Evolutionary conservation across 2,888 invertebrate genomes (phyloP), one percentile per base, ranked within the genome.

Genomic region (Drosophila meridiana): DNA sequence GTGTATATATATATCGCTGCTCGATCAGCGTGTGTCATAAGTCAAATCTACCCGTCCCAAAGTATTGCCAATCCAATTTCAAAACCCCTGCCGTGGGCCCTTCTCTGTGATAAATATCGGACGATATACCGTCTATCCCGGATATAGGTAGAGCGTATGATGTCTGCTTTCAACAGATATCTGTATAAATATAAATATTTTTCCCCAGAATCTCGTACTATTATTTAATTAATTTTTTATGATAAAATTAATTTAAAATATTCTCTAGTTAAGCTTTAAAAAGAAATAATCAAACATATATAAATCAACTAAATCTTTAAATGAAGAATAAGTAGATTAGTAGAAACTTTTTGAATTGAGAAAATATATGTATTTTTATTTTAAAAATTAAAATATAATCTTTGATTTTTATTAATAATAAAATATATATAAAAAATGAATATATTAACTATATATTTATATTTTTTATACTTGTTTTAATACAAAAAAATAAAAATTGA

Each of bases 1-100:
- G 57, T 82, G 59, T 78, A 60, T 76, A n/a, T 73, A 32, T 76
- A 62, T 83, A 65, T 78, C 55, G 63, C 56, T 73, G 73, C 59
- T 20, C 20, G 56, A 73, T 70, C 63, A 50, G 60, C 32, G 61
- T 53, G 30, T 53, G 56, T 43, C 61, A 20, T 66, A 52, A 52
- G 56, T 62, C 36, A 40, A 52, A 30, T 61, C 58, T 50, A 59
- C 42, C 65, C 48, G 52, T 14, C 57, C 70, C 52, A 57, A 69
- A 59, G 52, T 55, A 43, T 42, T 42, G 3, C 28, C 32, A 38
- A 9, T 28, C 40, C 55, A 9, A 32, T 36, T 20, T 26, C 26
- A n/a, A 52, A 40, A 64, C 47, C 55, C 65, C 45, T 64, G 67
- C 67, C 64, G 64, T 26, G 1, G 1, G 2, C 8, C 3, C 3